Percentiles rank a stretch among this genome's conserved stretches.
Conservation (phyloP, 2,888 invertebrate genomes). For the Teinopalpus imperialis region DNA sequence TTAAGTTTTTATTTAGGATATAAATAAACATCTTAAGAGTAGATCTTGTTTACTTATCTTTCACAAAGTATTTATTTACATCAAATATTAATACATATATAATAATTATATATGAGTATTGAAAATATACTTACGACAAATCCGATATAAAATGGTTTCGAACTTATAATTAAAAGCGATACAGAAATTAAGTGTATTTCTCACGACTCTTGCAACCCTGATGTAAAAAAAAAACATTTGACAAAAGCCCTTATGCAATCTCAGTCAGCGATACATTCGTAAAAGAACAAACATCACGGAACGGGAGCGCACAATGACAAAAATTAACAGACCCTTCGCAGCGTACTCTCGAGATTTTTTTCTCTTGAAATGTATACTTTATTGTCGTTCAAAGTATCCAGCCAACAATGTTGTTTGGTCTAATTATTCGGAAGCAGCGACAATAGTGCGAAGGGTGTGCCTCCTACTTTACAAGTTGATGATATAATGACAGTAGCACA, state of each 20-base stretch:
- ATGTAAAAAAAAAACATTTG: constrained; percentile 45
- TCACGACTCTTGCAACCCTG: constrained; percentile 68
- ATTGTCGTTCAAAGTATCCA: constrained; percentile 51
- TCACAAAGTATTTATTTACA: no score
- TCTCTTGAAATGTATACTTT: constrained; percentile 75
- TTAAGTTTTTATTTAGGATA: no score
- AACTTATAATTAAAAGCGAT: no score
- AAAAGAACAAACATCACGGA: constrained; percentile 53
- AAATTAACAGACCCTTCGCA: constrained; percentile 67
- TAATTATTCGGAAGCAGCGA: constrained; percentile 79
- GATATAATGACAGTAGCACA: constrained; percentile 65
- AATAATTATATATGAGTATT: no score
- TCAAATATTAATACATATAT: no score
- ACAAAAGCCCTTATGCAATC: constrained; percentile 50
- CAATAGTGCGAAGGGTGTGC: constrained; percentile 69
- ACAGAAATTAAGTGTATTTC: constrained; percentile 47
- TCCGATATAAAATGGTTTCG: no score
- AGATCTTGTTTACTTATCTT: no score
- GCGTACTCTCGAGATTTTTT: constrained; percentile 62
- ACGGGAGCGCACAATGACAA: constrained; percentile 65
- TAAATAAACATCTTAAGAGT: no score
- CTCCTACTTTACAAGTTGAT: constrained; percentile 60
- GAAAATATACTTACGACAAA: no score
- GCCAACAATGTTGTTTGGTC: constrained; percentile 57
- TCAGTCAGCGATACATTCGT: constrained; percentile 45